A percentile compares a stretch with the other conserved stretches of the same genome.
phyloP scores from a whole-genome alignment of 2,113 vertebrate genomes.

The Chascanopsetta lugubris region DNA sequence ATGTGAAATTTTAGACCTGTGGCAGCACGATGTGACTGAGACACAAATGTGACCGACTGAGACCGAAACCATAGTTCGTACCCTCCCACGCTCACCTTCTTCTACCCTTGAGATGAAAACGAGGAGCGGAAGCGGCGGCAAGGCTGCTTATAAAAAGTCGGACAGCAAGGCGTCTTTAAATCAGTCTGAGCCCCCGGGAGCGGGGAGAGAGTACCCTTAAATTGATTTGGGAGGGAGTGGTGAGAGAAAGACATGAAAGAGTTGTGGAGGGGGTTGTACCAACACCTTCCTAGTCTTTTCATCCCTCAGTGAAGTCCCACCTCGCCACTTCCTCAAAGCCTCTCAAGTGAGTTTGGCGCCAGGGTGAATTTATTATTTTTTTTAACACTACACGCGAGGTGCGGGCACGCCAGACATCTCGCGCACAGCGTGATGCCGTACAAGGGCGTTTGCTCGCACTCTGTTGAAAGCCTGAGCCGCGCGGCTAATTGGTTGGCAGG shows the following conservation, averaged over 20 bases:
- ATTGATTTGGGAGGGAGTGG: constrained; percentile 30
- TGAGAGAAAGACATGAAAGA: constrained; percentile 37
- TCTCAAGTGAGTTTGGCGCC: constrained; percentile 5
- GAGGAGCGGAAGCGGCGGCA: background rate
- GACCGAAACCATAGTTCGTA: too few relatives aligned
- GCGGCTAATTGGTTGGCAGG: constrained; percentile 56
- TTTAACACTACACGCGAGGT: constrained; percentile 9
- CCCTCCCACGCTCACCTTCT: background rate
- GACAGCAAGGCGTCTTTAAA: constrained; percentile 37
- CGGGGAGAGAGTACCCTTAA: constrained; percentile 28
- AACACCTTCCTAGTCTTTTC: constrained; percentile 35
- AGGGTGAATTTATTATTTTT: background rate
- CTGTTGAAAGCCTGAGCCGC: constrained; percentile 31
- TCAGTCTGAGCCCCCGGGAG: constrained; percentile 8
- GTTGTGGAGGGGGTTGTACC: background rate
- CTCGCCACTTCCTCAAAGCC: constrained; percentile 4
- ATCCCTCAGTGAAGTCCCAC: constrained; percentile 16
- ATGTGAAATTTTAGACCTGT: too few relatives aligned
- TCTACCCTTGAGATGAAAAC: background rate
- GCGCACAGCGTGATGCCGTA: constrained; percentile 25
- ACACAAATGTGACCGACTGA: too few relatives aligned
- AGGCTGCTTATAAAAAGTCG: constrained; percentile 15
- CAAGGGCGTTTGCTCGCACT: constrained; percentile 36
- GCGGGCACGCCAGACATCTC: constrained; percentile 26
- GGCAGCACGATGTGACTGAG: too few relatives aligned